Evolutionary conservation across 2,113 vertebrate genomes (phyloP), one percentile per base, ranked within the genome.

Genomic region (Poeciliopsis turrubarensis): DNA sequence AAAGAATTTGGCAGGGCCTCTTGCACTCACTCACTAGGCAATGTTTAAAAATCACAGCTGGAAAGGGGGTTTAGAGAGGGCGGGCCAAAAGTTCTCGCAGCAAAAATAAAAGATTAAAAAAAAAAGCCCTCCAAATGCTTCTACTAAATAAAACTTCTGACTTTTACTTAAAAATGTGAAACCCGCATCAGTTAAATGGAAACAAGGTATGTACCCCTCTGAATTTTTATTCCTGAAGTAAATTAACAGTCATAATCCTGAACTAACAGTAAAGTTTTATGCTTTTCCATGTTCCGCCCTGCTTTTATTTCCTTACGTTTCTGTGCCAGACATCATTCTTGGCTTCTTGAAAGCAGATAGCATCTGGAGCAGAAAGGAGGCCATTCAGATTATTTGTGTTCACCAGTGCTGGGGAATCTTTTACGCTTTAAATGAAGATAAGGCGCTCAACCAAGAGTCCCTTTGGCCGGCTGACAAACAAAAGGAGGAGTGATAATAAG

Each of bases 341-440:
- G 81, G 69, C 81, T 74, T 76, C 64, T 67, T 71, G 74, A 79
- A 83, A 78, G 54, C 77, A 74, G 89, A 87, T 82, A 89, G 69
- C 70, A 80, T 87, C 78, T 70, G 0, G n/a, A 80, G 54, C 77
- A 72, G 67, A 72, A 61, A 41, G 39, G 65, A 68, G 75, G 80
- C 60, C 10, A 32, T 60, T 65, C 27, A 64, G 65, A 83, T 79
- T 74, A 74, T 90, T 57, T 76, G 80, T 78, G 80, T 75, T 80
- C 68, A 66, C 64, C 64, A 19, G 26, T 3, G 39, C 68, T 73
- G 68, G 44, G 10, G 68, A 84, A 25, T 64, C 65, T 79, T 82
- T 85, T 83, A 80, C 88, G 86, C 86, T 81, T 66, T 75, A 89
- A 75, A 83, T 65, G 72, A 72, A 5, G 86, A 92, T 87, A 89